Base-by-base conservation (phyloP, 2,888 invertebrate genomes). In the Cantharis rufa region DNA sequence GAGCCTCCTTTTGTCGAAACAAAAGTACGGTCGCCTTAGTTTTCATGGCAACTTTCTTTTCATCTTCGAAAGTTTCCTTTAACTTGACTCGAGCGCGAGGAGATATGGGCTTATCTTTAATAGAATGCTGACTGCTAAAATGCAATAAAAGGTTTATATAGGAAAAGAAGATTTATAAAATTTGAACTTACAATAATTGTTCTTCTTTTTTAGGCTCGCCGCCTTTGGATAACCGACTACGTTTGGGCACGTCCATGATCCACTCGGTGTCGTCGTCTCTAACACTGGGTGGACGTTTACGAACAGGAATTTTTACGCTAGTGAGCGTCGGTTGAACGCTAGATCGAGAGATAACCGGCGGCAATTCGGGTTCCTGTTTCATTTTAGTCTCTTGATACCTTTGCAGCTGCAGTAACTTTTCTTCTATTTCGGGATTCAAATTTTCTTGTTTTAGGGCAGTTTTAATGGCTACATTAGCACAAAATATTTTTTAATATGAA, bases 361-460 rank as follows among this genome's bases (percentile, higher is more conserved):
- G 85, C 15, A 80, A 83, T 32, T 83, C 83, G n/a, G 86, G 84
- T 80, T 91, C 90, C 10, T 91, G 91, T 83, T 93, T 93, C 93
- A 94, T 93, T 81, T 93, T 92, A 82, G 93, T 92, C 86, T 95
- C 95, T 85, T 95, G 95, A 84, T 95, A 96, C 70, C 94, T 91
- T 88, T 97, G 97, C 83, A 97, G 90, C 83, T 96, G 96, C 63
- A 97, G 89, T 70, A 98, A 89, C 86, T 97, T 98, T 85, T 97
- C 96, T 87, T 97, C 96, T 80, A 97, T 95, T 88, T 97, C 97
- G 0, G 97, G 97, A 86, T 96, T 95, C 21, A 97, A 90, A 87
- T 96, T 96, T 84, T 96, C 96, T 88, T 96, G 95, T 88, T 95
- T 95, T 78, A 98, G 89, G n/a, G 96, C 97, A 87, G 95, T 96